Base-by-base conservation (phyloP, 2,797 vertebrate species). In the Phataginus tricuspis region DNA sequence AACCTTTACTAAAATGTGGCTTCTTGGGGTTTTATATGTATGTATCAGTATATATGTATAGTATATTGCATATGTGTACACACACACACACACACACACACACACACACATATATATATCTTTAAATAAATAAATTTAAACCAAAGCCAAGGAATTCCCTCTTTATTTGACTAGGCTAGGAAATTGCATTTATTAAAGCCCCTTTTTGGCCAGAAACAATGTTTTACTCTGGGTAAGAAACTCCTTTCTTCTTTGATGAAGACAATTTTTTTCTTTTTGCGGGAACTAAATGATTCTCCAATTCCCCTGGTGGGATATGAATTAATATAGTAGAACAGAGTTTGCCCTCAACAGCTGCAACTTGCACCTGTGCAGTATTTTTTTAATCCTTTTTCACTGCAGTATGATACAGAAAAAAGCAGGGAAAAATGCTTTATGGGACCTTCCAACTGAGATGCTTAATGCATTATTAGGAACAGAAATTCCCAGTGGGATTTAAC, bases 341-440 rank as follows among this genome's bases (percentile, higher is more conserved):
- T 98, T 98, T 98, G 97, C 97, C 95, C 97, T 96, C 96, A 98
- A 97, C 98, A 99, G 98, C 98, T 99, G 98, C 96, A 98, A 92
- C 92, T 78, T 98, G 98, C 98, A 99, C 98, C 98, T 98, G 98
- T 98, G 97, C 97, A 83, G 86, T 97, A 91, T 97, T 97, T 98
- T 97, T 95, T 97, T 45, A 97, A 98, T 97, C 97, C 92, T 95
- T 98, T 98, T 98, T 98, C 97, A 95, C 96, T 97, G 74, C 64
- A 97, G 57, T 86, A 71, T 97, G 96, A 85, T 96, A 83, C 94
- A 92, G 66, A 64, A 97, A 90, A 82, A 97, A 97, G 84, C 93
- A 96, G 57, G 90, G 82, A 59, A 95, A 97, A 98, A 92, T 95
- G 87, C 83, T 98, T 98, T 96, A 80, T 29, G 75, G 96, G 77